Evolutionary conservation across 2,113 vertebrate genomes (phyloP), one percentile per base, ranked within the genome.

Genomic region (Paraplagusia blochii): DNA sequence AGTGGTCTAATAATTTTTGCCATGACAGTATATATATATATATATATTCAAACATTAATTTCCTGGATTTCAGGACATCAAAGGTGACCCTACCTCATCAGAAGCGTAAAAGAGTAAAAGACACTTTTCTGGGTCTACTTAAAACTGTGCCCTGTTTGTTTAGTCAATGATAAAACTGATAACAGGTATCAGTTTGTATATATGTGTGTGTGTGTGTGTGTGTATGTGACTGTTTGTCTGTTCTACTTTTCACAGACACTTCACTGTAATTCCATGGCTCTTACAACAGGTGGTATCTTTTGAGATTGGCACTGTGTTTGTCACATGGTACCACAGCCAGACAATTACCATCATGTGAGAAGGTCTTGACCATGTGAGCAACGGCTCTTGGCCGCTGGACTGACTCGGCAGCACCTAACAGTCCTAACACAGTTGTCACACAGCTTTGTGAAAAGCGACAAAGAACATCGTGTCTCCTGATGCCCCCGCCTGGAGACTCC

Each of bases 131-230:
- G 12, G 22, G 19, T 43, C 50, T 44, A 54, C 54, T 48, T 39
- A 22, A 66, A 76, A 67, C 63, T 16, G 51, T 40, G 59, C 55
- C 47, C 44, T 59, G 69, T 81, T 75, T 70, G 51, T 49, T 18
- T 16, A 48, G 22, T 6, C 6, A 29, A 29, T 15, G 13, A 3
- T 44, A 29, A 29, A 2, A 29, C 22, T 33, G 68, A 71, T 71
- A 68, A 81, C 38, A 15, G n/a, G 34, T 40, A 17, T 12, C 42
- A 51, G 44, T 73, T 17, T 46, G 11, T 34, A 14, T 3, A 34
- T 46, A 53, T 62, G 53, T 63, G 42, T 46, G 62, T 49, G 18
- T 29, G 34, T 65, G 14, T 49, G 38, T 58, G 36, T 53, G 35
- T 69, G 33, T 66, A 34, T 2, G 22, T 4, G 22, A 29, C 3